Base-by-base conservation (phyloP, 2,113 vertebrate species). In the Labeo rohita region DNA sequence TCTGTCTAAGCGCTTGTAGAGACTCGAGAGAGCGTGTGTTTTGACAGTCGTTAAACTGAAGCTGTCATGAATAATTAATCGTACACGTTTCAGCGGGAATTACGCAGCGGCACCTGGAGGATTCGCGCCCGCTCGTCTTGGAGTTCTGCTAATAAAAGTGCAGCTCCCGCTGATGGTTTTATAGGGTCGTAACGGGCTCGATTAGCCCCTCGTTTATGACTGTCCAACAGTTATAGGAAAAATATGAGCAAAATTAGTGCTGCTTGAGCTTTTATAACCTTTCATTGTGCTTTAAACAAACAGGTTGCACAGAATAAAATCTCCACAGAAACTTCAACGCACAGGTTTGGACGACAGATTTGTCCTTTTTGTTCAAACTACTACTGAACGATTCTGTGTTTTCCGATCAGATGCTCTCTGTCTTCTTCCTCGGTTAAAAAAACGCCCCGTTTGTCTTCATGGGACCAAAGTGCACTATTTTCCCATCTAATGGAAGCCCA, bases 401-500 rank as follows among this genome's bases (percentile, higher is more conserved):
- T 68, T 72, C 16, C 1, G 68, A 21, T 49, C 9, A 47, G 34
- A 70, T 23, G 18, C 72, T 3, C 21, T 74, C 72, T 12, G 10
- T n/a, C n/a, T 49, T 74, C 21, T 8, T 70, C 6, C 13, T 74
- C 61, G 21, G 61, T 10, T 13, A 18, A 56, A 18, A 56, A 56
- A 56, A 28, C 36, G 3, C 66, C 28, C 65, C 6, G 4, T 66
- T 34, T 66, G 28, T 15, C 65, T 68, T 68, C 34, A 68, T 4
- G 70, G 36, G 39, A n/a, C 73, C 1, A n/a, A 8, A 28, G 73
- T 8, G 73, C 21, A 43, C 2, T 50, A 6, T 49, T 49, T 49
- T 47, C n/a, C 4, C 47, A 50, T 52, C 79, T 85, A 85, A 85
- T 88, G 87, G 63, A 83, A 36, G 52, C 8, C 36, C 84, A 75